phyloP scores from a whole-genome alignment of 2,113 vertebrate species.

The Peromyscus leucopus region DNA sequence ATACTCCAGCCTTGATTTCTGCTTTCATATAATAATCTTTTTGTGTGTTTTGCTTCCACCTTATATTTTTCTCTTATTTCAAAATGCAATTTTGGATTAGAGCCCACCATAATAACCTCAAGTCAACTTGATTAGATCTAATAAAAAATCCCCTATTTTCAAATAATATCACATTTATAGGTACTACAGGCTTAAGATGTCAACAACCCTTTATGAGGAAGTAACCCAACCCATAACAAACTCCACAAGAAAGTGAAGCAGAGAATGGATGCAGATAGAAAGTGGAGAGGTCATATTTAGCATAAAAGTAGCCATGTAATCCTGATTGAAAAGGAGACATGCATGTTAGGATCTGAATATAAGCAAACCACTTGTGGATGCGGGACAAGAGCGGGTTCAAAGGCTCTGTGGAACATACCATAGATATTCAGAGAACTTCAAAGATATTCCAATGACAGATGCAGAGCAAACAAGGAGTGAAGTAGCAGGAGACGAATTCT shows the following conservation, averaged over 20 bases:
- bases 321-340: not conserved
- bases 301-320: not conserved
- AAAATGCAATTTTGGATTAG: not conserved
- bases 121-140: not conserved
- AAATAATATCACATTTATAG: not conserved
- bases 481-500: not conserved
- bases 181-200: not conserved
- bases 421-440: not conserved
- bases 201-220: not conserved
- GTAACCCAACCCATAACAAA: not conserved
- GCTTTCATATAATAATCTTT: not conserved
- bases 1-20: not conserved
- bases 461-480: not conserved
- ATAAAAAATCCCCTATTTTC: not conserved
- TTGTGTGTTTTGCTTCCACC: not conserved
- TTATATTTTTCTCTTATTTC: not conserved
- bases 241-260: constrained; percentile 40
- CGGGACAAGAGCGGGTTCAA: not conserved
- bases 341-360: not conserved
- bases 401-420: not conserved
- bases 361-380: not conserved
- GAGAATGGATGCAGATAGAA: not conserved
- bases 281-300: not conserved
- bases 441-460: not conserved
- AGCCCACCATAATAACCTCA: not conserved